A percentile compares a stretch with the other conserved stretches of the same genome.
These are phyloP conservation scores for Lutraria lutraria DNA, from an alignment of 2,888 invertebrate genomes.

Conservation along the genomic window DNA sequence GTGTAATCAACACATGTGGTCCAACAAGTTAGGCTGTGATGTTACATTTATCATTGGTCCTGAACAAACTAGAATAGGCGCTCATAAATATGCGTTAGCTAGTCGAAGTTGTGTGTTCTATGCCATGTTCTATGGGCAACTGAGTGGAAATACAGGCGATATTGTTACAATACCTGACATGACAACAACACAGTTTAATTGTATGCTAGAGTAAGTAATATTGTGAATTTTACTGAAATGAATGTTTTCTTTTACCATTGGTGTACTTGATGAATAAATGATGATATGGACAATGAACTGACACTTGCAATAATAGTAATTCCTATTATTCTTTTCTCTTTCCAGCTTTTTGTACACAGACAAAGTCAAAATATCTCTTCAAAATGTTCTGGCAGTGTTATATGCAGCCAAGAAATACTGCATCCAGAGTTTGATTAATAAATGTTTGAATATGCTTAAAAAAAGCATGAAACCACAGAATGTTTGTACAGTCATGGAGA, in stretches of 20 bases:
- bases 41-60: slow-evolving; percentile 71
- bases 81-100: slow-evolving; percentile 73
- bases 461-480: slow-evolving; percentile 68
- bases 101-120: slow-evolving; percentile 75
- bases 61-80: slow-evolving; percentile 49
- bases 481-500: slow-evolving; percentile 68
- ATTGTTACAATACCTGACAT: slow-evolving; percentile 71
- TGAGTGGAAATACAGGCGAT: slow-evolving; percentile 54
- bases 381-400: slow-evolving; percentile 60
- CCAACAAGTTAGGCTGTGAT: slow-evolving; percentile 68
- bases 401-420: slow-evolving; percentile 72
- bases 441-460: slow-evolving; percentile 68
- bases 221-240: background rate
- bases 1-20: slow-evolving; percentile 72
- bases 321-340: background rate
- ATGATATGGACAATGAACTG: background rate
- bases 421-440: slow-evolving; percentile 64
- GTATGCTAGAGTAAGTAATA: slow-evolving; percentile 67
- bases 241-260: too few species aligned
- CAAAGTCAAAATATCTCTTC: slow-evolving; percentile 49
- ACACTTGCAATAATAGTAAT: background rate
- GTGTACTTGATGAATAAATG: too few species aligned
- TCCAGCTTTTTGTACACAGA: slow-evolving; percentile 65
- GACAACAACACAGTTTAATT: slow-evolving; percentile 68
- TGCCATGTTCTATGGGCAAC: slow-evolving; percentile 72